Percentiles rank a stretch among this genome's conserved stretches.
Conservation (phyloP, 2,797 vertebrate genomes). For the Poeciliopsis gracilis region DNA sequence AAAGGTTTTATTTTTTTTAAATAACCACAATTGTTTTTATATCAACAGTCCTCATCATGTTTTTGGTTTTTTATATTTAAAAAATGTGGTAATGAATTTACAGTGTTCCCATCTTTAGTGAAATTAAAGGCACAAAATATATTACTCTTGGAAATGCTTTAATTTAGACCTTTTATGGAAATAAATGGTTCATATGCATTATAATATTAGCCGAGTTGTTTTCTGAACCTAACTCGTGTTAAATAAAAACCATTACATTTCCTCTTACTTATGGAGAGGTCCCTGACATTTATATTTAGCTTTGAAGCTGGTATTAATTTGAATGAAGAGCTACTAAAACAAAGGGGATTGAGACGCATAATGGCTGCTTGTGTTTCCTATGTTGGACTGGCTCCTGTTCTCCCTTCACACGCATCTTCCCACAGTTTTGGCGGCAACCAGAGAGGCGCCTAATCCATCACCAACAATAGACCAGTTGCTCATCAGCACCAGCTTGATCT, state of each 20-base stretch:
- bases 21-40: not conserved
- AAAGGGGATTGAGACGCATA: not conserved
- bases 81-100: not conserved
- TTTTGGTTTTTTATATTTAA: not conserved
- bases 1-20: not conserved
- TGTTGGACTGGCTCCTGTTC: constrained; percentile 1
- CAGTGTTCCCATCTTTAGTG: not conserved
- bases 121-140: not conserved
- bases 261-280: not conserved
- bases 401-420: constrained; percentile 52
- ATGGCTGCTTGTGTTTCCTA: not conserved
- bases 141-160: not conserved
- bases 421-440: constrained; percentile 65
- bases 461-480: constrained; percentile 78
- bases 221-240: not conserved
- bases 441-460: constrained; percentile 45
- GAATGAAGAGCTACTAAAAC: not conserved
- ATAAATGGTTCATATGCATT: no score
- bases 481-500: constrained; percentile 53
- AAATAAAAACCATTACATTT: not conserved
- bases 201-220: not conserved
- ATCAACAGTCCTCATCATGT: not conserved
- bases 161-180: not conserved
- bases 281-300: not conserved
- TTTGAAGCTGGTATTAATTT: not conserved